These are phyloP conservation scores for Mionectes olivaceus DNA, from an alignment of 2,797 vertebrate species.

Conservation along the genomic window DNA sequence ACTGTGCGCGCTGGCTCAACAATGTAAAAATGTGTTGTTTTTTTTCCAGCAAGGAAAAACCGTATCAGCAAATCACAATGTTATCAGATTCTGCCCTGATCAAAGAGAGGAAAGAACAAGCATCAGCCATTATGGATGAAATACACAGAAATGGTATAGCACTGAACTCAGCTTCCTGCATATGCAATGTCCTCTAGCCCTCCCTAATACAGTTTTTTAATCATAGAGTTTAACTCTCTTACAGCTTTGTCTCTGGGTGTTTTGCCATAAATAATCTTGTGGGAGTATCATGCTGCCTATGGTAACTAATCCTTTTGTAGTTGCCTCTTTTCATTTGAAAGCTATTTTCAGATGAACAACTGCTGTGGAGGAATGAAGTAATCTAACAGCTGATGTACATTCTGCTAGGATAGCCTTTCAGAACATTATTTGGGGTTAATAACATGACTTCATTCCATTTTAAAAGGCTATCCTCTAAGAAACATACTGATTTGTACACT, in stretches of 20 bases:
- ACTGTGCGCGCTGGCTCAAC: not conserved
- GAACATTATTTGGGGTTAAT: constrained; percentile 80
- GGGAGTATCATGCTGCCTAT: constrained; percentile 81
- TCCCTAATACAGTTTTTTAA: constrained; percentile 58
- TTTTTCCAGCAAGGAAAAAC: constrained; percentile 76
- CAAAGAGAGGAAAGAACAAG: constrained; percentile 91
- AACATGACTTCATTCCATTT: constrained; percentile 74
- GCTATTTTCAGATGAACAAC: constrained; percentile 94
- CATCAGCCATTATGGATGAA: constrained; percentile 92
- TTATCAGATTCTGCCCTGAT: constrained; percentile 89
- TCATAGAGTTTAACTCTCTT: constrained; percentile 72
- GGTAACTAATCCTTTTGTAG: constrained; percentile 90
- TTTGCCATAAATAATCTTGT: constrained; percentile 84
- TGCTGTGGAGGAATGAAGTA: constrained; percentile 84
- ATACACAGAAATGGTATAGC: constrained; percentile 88
- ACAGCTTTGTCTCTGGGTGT: constrained; percentile 73
- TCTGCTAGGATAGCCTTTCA: constrained; percentile 81
- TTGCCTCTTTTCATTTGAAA: constrained; percentile 84
- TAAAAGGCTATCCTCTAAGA: constrained; percentile 15
- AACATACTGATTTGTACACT: not conserved
- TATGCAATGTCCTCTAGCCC: constrained; percentile 37
- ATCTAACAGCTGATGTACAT: constrained; percentile 91
- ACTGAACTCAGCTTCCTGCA: constrained; percentile 47
- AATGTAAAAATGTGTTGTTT: constrained; percentile 61
- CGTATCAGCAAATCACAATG: constrained; percentile 73